These are phyloP conservation scores for Enteromius thamalakanensis DNA, from an alignment of 2,797 vertebrate genomes.

Conservation along the genomic window DNA sequence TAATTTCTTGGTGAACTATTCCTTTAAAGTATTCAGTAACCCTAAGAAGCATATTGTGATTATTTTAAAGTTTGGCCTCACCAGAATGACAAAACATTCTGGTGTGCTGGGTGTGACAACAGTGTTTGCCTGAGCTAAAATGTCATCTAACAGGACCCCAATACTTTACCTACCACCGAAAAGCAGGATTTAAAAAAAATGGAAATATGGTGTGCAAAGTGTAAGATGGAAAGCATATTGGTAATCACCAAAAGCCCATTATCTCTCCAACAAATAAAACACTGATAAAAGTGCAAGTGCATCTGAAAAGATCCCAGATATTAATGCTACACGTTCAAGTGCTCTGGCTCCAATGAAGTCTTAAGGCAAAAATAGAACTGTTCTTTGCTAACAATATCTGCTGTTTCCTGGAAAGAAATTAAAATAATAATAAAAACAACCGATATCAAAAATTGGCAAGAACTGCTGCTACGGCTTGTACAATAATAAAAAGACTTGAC, in stretches of 20 bases:
- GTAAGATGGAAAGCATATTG: not conserved
- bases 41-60: not conserved
- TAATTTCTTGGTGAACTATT: too few relatives aligned
- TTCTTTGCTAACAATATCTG: not conserved
- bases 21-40: not conserved
- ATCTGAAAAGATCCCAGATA: conserved; percentile 60
- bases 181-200: not conserved
- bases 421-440: too few relatives aligned
- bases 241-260: conserved; percentile 42
- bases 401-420: not conserved
- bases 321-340: conserved; percentile 55
- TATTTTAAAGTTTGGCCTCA: not conserved
- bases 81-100: not conserved
- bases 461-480: not conserved
- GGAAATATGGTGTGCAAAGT: not conserved
- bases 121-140: not conserved
- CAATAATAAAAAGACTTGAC: not conserved
- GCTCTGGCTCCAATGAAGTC: conserved; percentile 44
- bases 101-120: not conserved
- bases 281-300: conserved; percentile 77
- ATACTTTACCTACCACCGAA: not conserved
- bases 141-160: not conserved
- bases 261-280: conserved; percentile 59
- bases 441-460: not conserved
- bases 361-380: conserved; percentile 32